phyloP scores from a whole-genome alignment of 2,797 vertebrate species.

The Merluccius polli region DNA sequence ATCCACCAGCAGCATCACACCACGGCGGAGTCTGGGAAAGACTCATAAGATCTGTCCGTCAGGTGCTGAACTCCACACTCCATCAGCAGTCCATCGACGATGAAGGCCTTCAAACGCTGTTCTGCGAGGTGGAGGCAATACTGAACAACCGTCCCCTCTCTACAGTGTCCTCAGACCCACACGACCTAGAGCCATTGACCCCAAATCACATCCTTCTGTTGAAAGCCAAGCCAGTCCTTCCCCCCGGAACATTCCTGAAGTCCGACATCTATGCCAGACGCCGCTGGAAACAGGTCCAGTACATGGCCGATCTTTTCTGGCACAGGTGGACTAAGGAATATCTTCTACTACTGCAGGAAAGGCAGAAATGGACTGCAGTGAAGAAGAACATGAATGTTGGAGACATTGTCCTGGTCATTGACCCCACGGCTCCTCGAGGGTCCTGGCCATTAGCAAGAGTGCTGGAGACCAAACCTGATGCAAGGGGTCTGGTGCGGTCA shows the following conservation, averaged over 20 bases:
- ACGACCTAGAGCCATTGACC: conserved; percentile 8
- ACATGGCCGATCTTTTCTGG: conserved; percentile 18
- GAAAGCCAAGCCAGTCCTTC: not conserved
- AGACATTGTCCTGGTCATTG: conserved; percentile 21
- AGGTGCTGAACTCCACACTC: conserved; percentile 18
- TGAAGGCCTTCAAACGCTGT: conserved; percentile 15
- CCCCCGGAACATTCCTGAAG: conserved; percentile 12
- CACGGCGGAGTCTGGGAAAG: too few relatives aligned
- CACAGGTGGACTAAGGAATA: conserved; percentile 17
- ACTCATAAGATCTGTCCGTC: not conserved
- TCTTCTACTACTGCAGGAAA: not conserved
- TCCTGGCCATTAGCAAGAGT: conserved; percentile 24
- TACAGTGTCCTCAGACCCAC: conserved; percentile 11
- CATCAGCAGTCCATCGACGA: conserved; percentile 13
- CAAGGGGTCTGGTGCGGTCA: conserved; percentile 8
- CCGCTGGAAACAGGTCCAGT: conserved; percentile 11
- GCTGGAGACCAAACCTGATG: conserved; percentile 15
- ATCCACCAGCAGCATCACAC: too few relatives aligned
- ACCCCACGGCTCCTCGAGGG: conserved; percentile 15
- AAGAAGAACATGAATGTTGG: not conserved
- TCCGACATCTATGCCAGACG: conserved; percentile 4
- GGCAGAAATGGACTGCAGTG: conserved; percentile 13
- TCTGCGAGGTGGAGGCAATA: too few relatives aligned
- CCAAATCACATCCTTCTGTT: conserved; percentile 8
- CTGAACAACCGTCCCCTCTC: conserved; percentile 13